A percentile compares a stretch with the other conserved stretches of the same genome.
Evolutionary conservation across 1,140 invertebrate genomes (phyloP).

Genomic region (Diplogasteroides magnus): DNA sequence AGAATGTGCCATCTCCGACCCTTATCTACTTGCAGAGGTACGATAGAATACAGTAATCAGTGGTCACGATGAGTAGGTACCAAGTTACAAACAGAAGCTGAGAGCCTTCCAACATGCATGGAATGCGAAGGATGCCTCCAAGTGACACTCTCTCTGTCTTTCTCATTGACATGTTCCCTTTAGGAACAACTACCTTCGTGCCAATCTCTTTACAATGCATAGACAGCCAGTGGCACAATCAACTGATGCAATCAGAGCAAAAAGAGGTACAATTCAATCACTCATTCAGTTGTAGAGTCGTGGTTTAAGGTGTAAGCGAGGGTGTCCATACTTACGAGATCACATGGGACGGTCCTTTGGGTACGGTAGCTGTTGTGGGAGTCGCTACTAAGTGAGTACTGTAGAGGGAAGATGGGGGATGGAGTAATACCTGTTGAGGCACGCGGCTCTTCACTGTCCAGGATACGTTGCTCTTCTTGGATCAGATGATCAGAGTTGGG

Average conservation of each 20-base stretch:
- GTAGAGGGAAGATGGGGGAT: neutral
- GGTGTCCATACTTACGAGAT: slow-evolving; percentile 97
- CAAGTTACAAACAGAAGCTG: slow-evolving; percentile 86
- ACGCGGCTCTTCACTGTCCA: slow-evolving; percentile 72
- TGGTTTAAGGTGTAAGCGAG: slow-evolving; percentile 70
- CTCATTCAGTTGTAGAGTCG: neutral
- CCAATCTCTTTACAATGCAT: slow-evolving; percentile 93
- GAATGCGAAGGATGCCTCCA: slow-evolving; percentile 79
- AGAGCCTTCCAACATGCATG: slow-evolving; percentile 89
- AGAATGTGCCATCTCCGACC: slow-evolving; percentile 78
- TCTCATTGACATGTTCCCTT: neutral
- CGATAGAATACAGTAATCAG: too few relatives aligned
- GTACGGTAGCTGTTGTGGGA: slow-evolving; percentile 87
- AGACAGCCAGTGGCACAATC: slow-evolving; percentile 96
- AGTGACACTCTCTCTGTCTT: slow-evolving; percentile 27
- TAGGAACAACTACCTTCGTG: slow-evolving; percentile 89
- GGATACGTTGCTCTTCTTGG: slow-evolving; percentile 90
- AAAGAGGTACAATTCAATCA: neutral
- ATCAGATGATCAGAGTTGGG: slow-evolving; percentile 93
- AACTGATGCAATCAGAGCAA: slow-evolving; percentile 76
- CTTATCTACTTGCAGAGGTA: slow-evolving; percentile 80
- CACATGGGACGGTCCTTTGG: slow-evolving; percentile 95
- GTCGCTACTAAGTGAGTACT: slow-evolving; percentile 83
- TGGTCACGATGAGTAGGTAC: too few relatives aligned
- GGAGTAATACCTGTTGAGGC: slow-evolving; percentile 21